Evolutionary conservation across 2,888 invertebrate species (phyloP).

Genomic region (Dexiosoma caninum): DNA sequence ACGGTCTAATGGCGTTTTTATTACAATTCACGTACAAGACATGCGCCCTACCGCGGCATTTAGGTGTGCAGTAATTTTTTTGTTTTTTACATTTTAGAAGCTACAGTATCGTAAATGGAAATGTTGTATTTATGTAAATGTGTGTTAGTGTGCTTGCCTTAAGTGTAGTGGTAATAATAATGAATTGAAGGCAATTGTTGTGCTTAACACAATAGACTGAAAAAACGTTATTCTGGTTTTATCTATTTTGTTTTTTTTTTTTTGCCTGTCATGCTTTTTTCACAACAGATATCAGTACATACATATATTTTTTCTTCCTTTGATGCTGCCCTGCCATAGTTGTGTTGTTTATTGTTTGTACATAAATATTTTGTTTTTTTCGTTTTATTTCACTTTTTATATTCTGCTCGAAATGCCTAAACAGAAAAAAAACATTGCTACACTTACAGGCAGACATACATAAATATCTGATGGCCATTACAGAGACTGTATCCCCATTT

Average conservation of each 20-base stretch:
- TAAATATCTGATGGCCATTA: constrained; percentile 56
- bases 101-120: not conserved
- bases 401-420: not conserved
- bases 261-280: constrained; percentile 3
- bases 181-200: constrained; percentile 60
- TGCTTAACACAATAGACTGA: constrained; percentile 48
- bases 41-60: constrained; percentile 36
- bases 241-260: not conserved
- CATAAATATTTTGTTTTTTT: not conserved
- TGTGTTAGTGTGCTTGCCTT: not conserved
- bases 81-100: not conserved
- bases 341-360: constrained; percentile 52
- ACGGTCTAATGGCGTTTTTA: constrained; percentile 11
- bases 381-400: too few relatives aligned
- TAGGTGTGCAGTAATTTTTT: too few relatives aligned
- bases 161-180: constrained; percentile 57
- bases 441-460: constrained; percentile 35
- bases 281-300: constrained; percentile 5
- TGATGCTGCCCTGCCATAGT: constrained; percentile 25
- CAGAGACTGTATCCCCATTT: constrained; percentile 51
- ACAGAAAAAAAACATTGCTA: constrained; percentile 13
- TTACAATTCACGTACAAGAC: constrained; percentile 15
- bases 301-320: not conserved
- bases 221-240: constrained; percentile 30
- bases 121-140: not conserved